Evolutionary conservation across 2,888 invertebrate species (phyloP).

Genomic region (Drosophila nr. perissopoda): DNA sequence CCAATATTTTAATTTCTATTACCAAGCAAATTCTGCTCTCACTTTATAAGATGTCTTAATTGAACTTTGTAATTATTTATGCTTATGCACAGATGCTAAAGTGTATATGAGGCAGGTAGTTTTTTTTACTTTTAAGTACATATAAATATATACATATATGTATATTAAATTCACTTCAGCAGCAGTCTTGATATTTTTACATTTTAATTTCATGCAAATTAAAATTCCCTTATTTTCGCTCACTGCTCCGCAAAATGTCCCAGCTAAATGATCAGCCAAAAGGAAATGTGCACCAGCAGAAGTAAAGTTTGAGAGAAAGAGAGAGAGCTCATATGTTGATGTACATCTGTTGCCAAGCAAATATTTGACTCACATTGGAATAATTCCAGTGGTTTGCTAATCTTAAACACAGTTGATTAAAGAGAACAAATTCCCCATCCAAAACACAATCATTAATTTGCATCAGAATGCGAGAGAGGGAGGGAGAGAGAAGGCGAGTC

Average conservation of each 20-base stretch:
- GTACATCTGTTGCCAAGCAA: not conserved
- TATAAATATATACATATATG: not conserved
- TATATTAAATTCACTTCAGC: not conserved
- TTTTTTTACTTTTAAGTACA: not conserved
- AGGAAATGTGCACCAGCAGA: not conserved
- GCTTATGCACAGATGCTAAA: not conserved
- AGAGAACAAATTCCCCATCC: not conserved
- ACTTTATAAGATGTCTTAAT: not conserved
- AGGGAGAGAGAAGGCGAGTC: not conserved
- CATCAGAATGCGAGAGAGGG: slow-evolving; percentile 21
- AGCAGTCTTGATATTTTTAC: not conserved
- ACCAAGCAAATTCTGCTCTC: not conserved
- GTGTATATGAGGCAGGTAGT: not conserved
- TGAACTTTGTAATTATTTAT: not conserved
- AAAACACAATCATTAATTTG: slow-evolving; percentile 59
- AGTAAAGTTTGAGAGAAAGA: not conserved
- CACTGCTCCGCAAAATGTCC: not conserved
- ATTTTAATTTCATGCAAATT: not conserved
- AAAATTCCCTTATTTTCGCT: not conserved
- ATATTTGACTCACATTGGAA: not conserved
- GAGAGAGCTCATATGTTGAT: not conserved
- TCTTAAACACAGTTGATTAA: not conserved
- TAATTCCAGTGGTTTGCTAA: not conserved
- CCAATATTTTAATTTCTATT: not conserved
- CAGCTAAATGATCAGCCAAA: not conserved